These are phyloP conservation scores for Polypedilum vanderplanki DNA, from an alignment of 1,140 invertebrate species.

Conservation along the genomic window DNA sequence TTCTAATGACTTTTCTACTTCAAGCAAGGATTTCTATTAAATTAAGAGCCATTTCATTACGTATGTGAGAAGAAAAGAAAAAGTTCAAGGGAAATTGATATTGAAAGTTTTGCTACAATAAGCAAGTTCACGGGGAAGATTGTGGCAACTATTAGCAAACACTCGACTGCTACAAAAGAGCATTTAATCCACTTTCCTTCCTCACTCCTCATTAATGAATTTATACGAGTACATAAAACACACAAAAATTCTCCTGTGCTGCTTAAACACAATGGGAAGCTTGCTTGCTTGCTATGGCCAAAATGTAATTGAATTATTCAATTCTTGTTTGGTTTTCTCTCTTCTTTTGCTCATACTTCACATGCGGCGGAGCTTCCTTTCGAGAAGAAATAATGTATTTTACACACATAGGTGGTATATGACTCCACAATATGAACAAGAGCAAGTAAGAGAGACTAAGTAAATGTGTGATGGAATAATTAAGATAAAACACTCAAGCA, in stretches of 20 bases:
- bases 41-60: background rate
- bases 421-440: background rate
- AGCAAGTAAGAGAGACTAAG: background rate
- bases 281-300: background rate
- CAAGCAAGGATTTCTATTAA: background rate
- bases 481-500: slow-evolving; percentile 2
- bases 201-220: slow-evolving; percentile 26
- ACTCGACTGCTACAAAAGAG: background rate
- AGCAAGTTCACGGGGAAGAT: background rate
- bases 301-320: slow-evolving; percentile 11
- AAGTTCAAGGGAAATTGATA: too few species aligned
- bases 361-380: background rate
- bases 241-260: background rate
- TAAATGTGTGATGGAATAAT: slow-evolving; percentile 22
- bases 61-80: too few species aligned
- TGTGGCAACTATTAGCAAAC: background rate
- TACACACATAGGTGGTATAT: background rate
- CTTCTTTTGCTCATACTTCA: too few species aligned
- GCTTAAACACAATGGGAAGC: background rate
- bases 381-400: background rate
- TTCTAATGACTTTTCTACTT: background rate
- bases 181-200: slow-evolving; percentile 27
- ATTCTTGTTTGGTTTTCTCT: background rate
- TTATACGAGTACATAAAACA: slow-evolving; percentile 22
- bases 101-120: background rate